These are phyloP conservation scores for Leptocoma aspasia DNA, from an alignment of 2,113 vertebrate genomes.

Conservation along the genomic window DNA sequence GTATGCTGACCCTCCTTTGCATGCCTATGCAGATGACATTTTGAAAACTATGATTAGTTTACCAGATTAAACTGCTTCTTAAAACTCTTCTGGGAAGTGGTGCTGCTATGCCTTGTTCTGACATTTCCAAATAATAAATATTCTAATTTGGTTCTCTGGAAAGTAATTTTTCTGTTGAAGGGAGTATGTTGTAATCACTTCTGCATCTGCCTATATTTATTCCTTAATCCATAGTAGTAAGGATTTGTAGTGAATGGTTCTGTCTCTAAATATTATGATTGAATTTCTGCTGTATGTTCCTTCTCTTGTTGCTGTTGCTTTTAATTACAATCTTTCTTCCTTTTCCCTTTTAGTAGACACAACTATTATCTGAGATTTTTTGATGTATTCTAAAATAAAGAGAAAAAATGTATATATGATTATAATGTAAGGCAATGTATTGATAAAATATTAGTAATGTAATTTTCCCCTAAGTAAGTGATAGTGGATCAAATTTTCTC, in stretches of 20 bases:
- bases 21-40: background rate
- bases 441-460: background rate
- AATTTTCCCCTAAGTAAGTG: background rate
- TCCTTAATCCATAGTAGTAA: background rate
- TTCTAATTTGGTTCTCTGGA: background rate
- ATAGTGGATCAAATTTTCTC: background rate
- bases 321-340: background rate
- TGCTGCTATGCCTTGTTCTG: background rate
- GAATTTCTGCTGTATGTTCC: background rate
- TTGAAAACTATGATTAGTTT: background rate
- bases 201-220: background rate
- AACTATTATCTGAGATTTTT: background rate
- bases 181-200: background rate
- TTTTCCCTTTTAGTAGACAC: background rate
- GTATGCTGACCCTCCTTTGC: background rate
- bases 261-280: background rate
- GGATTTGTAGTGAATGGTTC: background rate
- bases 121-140: background rate
- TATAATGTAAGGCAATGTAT: background rate
- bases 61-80: background rate
- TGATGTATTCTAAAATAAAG: background rate
- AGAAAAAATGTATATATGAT: background rate
- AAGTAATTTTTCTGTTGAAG: background rate
- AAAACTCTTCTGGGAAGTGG: background rate
- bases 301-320: background rate